phyloP scores from a whole-genome alignment of 2,113 vertebrate species.

The Sinocyclocheilus anshuiensis region DNA sequence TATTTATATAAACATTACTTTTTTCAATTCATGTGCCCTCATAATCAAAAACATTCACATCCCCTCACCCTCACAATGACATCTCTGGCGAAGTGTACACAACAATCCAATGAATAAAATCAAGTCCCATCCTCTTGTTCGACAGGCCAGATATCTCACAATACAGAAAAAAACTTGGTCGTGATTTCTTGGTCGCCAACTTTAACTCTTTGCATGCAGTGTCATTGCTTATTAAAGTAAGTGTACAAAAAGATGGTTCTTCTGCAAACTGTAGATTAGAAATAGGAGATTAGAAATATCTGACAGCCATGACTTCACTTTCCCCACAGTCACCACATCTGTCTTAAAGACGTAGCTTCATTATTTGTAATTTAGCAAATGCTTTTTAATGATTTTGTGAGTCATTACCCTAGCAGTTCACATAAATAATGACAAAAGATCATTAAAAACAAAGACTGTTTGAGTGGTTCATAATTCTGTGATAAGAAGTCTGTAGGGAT shows the following conservation, averaged over 20 bases:
- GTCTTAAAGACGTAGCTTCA: not conserved
- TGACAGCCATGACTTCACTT: not conserved
- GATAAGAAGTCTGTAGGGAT: not conserved
- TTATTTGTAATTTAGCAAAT: not conserved
- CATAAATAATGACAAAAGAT: conserved; percentile 9
- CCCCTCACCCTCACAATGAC: not conserved
- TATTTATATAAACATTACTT: not conserved
- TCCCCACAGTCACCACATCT: not conserved
- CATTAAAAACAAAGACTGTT: not conserved
- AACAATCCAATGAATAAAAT: not conserved
- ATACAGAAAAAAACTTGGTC: not conserved
- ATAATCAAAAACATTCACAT: not conserved
- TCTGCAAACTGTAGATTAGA: not conserved
- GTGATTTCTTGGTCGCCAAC: too few relatives aligned
- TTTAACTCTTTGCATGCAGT: not conserved
- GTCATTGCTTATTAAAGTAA: not conserved
- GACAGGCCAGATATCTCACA: not conserved
- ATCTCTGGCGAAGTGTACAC: not conserved
- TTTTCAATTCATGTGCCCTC: not conserved
- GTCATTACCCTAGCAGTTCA: conserved; percentile 11
- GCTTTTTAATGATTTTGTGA: conserved; percentile 20
- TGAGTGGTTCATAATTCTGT: not conserved
- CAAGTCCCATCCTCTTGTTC: not conserved
- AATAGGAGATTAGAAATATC: not conserved
- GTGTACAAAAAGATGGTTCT: not conserved